These are phyloP conservation scores for Cheilosia scutellata DNA, from an alignment of 2,888 invertebrate genomes.

Conservation along the genomic window DNA sequence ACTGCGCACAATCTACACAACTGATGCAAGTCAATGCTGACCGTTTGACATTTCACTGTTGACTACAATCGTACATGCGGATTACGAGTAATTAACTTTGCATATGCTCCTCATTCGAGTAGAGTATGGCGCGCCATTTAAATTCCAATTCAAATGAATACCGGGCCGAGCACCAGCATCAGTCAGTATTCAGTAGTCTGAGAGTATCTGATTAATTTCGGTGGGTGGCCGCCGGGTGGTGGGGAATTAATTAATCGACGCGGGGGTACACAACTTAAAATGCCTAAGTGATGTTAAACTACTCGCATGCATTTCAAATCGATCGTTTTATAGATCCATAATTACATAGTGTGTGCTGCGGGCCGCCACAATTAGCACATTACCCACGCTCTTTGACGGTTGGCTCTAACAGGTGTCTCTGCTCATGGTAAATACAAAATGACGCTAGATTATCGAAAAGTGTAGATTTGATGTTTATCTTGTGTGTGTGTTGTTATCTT, in stretches of 20 bases:
- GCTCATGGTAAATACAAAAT: constrained; percentile 12
- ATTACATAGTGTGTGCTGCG: constrained; percentile 44
- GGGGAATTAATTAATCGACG: constrained; percentile 57
- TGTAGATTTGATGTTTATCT: constrained; percentile 61
- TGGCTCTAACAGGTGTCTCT: constrained; percentile 33
- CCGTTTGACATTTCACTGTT: constrained; percentile 71
- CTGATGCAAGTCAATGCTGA: constrained; percentile 37
- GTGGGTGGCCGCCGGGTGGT: constrained; percentile 10
- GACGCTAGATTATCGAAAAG: constrained; percentile 64
- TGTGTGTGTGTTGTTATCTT: constrained; percentile 48
- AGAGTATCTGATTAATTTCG: constrained; percentile 26
- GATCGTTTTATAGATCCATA: constrained; percentile 67
- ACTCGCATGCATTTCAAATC: constrained; percentile 65
- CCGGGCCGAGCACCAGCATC: not conserved
- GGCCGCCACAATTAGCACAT: constrained; percentile 67
- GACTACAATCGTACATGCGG: constrained; percentile 41
- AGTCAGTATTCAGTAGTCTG: not conserved
- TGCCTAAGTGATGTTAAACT: constrained; percentile 65
- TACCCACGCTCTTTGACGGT: constrained; percentile 61
- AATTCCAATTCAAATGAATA: constrained; percentile 63
- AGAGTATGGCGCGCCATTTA: constrained; percentile 33
- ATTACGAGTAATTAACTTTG: constrained; percentile 66
- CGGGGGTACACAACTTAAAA: constrained; percentile 68
- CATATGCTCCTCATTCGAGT: constrained; percentile 67
- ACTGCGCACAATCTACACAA: constrained; percentile 3